Evolutionary conservation across 1,140 invertebrate species (phyloP).

Genomic region (Trachymyrmex cornetzi): DNA sequence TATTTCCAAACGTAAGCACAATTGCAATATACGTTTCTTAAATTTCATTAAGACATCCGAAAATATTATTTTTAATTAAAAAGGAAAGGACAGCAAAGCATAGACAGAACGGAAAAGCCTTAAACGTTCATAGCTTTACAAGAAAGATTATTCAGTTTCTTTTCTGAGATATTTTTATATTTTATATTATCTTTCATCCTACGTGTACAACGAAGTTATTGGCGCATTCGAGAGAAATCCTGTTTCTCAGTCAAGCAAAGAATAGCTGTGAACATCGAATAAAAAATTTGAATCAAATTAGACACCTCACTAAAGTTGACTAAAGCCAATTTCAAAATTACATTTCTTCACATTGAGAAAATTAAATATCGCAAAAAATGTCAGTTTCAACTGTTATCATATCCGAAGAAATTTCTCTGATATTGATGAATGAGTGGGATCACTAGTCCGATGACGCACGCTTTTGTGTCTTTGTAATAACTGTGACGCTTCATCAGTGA

Average conservation of each 20-base stretch:
- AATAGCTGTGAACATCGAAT: slow-evolving; percentile 31
- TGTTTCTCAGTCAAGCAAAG: background rate
- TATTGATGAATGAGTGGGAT: background rate
- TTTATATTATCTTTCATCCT: background rate
- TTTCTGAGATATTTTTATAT: slow-evolving; percentile 1
- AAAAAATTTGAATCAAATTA: background rate
- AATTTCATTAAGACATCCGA: background rate
- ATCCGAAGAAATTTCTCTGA: background rate
- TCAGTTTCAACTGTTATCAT: background rate
- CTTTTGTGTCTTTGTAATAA: too few relatives aligned
- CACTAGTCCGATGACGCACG: background rate
- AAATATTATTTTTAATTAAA: slow-evolving; percentile 22
- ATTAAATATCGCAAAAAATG: slow-evolving; percentile 22
- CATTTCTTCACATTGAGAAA: background rate
- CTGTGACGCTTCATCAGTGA: background rate
- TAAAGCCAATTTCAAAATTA: background rate
- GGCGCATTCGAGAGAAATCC: slow-evolving; percentile 16
- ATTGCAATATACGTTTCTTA: background rate
- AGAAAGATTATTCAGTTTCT: background rate
- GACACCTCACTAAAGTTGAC: background rate
- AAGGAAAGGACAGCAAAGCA: background rate
- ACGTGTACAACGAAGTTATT: background rate
- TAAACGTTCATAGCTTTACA: background rate
- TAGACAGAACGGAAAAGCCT: background rate
- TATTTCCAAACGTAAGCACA: too few relatives aligned